These are phyloP conservation scores for Tympanuchus pallidicinctus DNA, from an alignment of 2,113 vertebrate genomes.

Conservation along the genomic window DNA sequence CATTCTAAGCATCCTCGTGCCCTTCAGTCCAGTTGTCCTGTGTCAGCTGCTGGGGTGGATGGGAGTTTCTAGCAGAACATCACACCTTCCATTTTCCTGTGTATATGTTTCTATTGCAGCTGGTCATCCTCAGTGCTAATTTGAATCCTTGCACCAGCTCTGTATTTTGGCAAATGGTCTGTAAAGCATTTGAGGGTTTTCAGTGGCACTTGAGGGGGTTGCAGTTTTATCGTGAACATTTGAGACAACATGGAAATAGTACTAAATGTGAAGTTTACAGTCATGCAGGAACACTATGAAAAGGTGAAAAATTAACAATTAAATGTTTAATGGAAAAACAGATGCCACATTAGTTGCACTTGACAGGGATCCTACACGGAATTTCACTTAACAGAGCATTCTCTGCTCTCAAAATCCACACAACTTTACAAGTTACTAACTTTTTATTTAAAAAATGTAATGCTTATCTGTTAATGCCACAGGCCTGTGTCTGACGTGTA, in stretches of 20 bases:
- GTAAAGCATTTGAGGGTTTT: not conserved
- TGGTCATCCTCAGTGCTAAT: not conserved
- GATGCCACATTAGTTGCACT: not conserved
- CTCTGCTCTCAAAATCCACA: not conserved
- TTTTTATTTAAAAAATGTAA: not conserved
- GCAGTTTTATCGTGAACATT: not conserved
- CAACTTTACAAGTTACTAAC: not conserved
- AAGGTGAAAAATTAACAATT: not conserved
- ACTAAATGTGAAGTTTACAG: not conserved
- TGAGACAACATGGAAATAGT: not conserved
- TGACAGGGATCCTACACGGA: not conserved
- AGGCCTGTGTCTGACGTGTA: not conserved
- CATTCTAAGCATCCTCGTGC: not conserved
- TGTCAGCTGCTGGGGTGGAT: not conserved
- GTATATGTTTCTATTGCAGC: not conserved
- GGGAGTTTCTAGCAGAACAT: not conserved
- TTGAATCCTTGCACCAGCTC: not conserved
- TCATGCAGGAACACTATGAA: not conserved
- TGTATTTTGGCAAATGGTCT: not conserved
- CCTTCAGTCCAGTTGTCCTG: not conserved
- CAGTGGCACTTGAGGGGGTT: not conserved
- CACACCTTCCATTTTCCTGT: not conserved
- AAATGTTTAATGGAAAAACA: not conserved
- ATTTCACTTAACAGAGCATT: not conserved
- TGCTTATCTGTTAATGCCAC: not conserved